Conservation (phyloP, 2,797 vertebrate species). For the Eulemur mongoz region DNA sequence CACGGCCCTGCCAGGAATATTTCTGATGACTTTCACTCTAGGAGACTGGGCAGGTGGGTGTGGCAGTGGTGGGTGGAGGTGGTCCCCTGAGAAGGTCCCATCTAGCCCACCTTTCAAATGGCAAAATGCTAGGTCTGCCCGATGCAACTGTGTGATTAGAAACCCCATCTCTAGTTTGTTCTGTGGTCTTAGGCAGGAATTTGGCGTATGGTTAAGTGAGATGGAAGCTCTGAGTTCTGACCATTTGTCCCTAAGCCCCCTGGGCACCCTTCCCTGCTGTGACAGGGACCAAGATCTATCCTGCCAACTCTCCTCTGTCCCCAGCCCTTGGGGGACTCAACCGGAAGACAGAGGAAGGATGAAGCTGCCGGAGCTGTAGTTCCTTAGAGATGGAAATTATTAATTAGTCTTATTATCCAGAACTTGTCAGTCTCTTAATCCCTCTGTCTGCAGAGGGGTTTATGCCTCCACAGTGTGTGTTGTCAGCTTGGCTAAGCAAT, state of each 20-base stretch:
- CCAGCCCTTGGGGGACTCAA: not conserved
- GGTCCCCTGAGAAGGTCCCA: not conserved
- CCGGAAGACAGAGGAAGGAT: not conserved
- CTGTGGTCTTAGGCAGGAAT: not conserved
- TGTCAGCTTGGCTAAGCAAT: slow-evolving; percentile 63
- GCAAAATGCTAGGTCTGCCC: not conserved
- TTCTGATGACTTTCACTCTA: not conserved
- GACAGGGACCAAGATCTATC: rapidly evolving
- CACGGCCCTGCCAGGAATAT: not conserved
- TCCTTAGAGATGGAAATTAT: slow-evolving; percentile 73
- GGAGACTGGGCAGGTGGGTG: too few species aligned
- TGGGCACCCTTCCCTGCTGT: not conserved
- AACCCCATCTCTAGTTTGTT: rapidly evolving
- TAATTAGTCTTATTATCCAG: slow-evolving; percentile 79
- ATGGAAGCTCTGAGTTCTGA: rapidly evolving
- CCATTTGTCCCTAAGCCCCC: not conserved
- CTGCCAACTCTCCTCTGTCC: not conserved
- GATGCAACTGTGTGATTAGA: not conserved
- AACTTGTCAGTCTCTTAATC: slow-evolving; percentile 71
- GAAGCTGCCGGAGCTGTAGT: not conserved
- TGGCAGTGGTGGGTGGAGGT: too few species aligned
- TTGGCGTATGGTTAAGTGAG: rapidly evolving
- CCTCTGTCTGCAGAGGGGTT: slow-evolving; percentile 55
- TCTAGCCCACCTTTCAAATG: not conserved
- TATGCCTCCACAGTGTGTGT: not conserved